These are phyloP conservation scores for Dunckerocampus dactyliophorus DNA, from an alignment of 2,113 vertebrate genomes.

Conservation along the genomic window DNA sequence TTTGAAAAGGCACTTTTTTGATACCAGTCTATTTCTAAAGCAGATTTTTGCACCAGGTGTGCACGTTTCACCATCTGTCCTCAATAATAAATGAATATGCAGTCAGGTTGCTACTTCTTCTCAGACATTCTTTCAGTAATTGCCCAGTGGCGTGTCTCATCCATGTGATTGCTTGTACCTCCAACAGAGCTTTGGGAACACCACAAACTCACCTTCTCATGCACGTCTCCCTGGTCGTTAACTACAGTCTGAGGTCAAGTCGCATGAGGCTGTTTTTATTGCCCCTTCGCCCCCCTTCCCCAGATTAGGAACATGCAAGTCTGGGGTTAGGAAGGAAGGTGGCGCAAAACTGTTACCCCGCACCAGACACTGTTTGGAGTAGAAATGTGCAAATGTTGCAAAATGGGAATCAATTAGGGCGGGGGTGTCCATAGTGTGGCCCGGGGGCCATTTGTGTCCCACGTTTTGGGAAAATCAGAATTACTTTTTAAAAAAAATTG, in stretches of 20 bases:
- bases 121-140: conserved; percentile 1
- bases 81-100: neutral
- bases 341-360: neutral
- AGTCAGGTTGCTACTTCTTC: neutral
- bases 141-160: conserved; percentile 5
- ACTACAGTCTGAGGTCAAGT: conserved; percentile 8
- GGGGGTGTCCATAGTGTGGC: too few relatives aligned
- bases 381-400: neutral
- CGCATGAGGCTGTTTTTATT: conserved; percentile 4
- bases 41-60: neutral
- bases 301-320: neutral
- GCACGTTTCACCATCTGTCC: neutral
- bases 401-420: neutral
- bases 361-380: too few relatives aligned
- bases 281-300: neutral
- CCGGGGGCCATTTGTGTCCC: too few relatives aligned
- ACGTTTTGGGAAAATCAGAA: too few relatives aligned
- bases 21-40: too few relatives aligned
- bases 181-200: conserved; percentile 8
- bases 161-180: conserved; percentile 1
- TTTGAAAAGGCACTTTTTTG: conserved; percentile 1
- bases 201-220: conserved; percentile 4
- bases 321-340: neutral
- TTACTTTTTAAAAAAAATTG: too few relatives aligned
- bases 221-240: neutral